Base-by-base conservation (phyloP, 1,140 invertebrate genomes). In the Chymomyza costata region DNA sequence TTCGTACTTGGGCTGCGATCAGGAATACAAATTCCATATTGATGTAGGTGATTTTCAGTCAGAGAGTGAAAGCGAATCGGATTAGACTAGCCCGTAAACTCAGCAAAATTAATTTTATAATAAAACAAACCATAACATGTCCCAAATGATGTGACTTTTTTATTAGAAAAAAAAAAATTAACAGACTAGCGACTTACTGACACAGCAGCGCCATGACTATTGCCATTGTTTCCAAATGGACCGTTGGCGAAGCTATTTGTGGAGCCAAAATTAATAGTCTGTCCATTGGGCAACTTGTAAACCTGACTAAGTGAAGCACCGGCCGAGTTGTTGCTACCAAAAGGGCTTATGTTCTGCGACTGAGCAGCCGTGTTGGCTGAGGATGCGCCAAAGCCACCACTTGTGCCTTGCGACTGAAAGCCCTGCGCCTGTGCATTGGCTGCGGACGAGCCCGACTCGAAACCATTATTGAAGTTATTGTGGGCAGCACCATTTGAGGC, bases 1-100 rank as follows among this genome's bases (percentile, higher is more conserved):
- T 86, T 94, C 97, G 0, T 99, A 99, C 84, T 91, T 99, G 69
- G 97, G 98, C 8, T 99, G 96, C 82, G 98, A 99, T 90, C 97
- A 98, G 85, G 97, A 98, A 86, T 97, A 97, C 81, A 93, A 93
- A 82, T 94, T 97, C 83, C 90, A 88, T 1, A 92, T 97, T 15
- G 91, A 93, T 64, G 93, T 97, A 16, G 90, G 89, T 1, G 93
- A 93, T 38, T 90, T 91, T 31, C 89, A 90, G 37, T 90, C 90
- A 7, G 90, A 89, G 32, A 86, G 85, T 52, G 88, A 86, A 15
- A 89, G 88, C 10, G 90, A 90, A 53, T 90, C 89, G 3, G 89
- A 89, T 51, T 88, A 85, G 57, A 15, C 2, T 6, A 6, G 1
- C 8, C 14, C 17, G 13, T 8, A 7, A 17, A n/a, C 43, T 32